Evolutionary conservation across 2,113 vertebrate genomes (phyloP), one percentile per base, ranked within the genome.

Genomic region (Ceuthmochares aereus): DNA sequence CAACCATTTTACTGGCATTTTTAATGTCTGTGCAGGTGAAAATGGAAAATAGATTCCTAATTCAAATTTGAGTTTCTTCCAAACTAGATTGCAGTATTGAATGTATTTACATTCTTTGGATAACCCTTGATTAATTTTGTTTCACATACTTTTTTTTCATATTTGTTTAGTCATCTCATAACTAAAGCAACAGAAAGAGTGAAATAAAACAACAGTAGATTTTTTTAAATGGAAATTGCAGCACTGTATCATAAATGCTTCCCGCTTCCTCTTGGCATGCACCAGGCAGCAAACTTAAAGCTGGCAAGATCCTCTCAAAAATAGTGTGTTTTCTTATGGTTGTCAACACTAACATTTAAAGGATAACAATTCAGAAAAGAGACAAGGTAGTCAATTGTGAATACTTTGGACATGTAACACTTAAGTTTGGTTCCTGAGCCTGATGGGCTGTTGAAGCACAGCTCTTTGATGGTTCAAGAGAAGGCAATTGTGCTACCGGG

Each of bases 1-100:
- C 78, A 93, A 76, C 45, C 59, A 13, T 92, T 97, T 88, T 84
- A 82, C 23, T 62, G 34, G 75, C 47, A 80, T 63, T 94, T 93
- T 95, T 83, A 66, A 75, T 69, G 74, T 66, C 49, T 73, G n/a
- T 85, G 54, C 12, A 76, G 63, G 79, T 40, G 40, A 40, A 40
- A 67, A 80, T 64, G 79, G 86, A 94, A 90, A 91, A 83, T 32
- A 85, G 74, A 63, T 32, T 55, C 77, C 80, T 81, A 56, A 69
- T 86, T 81, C 59, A 88, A 83, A 95, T 85, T 45, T 69, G 32
- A 85, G 52, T 80, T 88, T 77, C 52, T 85, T 81, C 72, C 69
- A 95, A 93, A 84, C 55, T 36, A 77, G 29, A 83, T 18, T 70
- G 32, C 40, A 67, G 32, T 73, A 87, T 54, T 72, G 85, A 91